phyloP scores from a whole-genome alignment of 2,797 vertebrate species.

The Hypotaenidia philippensis region DNA sequence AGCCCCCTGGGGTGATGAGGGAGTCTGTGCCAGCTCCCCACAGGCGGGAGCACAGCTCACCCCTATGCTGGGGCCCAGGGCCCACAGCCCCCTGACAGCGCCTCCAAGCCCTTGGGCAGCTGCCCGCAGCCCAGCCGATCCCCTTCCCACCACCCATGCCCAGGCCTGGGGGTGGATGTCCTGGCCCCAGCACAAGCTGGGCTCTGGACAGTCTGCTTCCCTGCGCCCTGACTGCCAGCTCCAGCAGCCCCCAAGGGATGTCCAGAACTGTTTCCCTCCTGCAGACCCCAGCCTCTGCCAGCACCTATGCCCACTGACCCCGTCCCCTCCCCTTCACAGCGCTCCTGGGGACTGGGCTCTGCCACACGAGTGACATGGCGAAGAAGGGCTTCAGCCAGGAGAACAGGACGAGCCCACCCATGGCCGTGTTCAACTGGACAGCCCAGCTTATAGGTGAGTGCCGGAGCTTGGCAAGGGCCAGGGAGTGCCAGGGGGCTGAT shows the following conservation, averaged over 20 bases:
- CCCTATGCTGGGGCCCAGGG: background rate
- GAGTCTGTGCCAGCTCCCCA: accelerated
- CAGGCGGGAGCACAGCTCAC: accelerated
- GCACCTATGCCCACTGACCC: accelerated
- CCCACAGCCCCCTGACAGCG: accelerated
- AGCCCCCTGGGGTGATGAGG: background rate
- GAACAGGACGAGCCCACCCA: background rate
- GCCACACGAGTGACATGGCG: accelerated
- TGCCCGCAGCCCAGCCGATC: background rate
- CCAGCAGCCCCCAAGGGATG: background rate
- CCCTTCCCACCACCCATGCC: background rate
- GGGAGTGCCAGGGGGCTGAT: accelerated
- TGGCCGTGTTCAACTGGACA: background rate
- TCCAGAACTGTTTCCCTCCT: accelerated
- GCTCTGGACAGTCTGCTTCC: accelerated
- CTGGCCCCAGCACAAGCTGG: accelerated
- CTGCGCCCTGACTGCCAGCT: accelerated
- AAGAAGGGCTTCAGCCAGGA: background rate
- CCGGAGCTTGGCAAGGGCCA: accelerated
- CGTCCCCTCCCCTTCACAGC: background rate
- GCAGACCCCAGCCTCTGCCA: background rate
- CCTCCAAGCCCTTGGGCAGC: background rate
- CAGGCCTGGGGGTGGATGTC: accelerated
- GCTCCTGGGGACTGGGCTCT: background rate
- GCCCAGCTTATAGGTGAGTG: background rate